These are phyloP conservation scores for Calliphora vicina DNA, from an alignment of 1,140 invertebrate species.

Conservation along the genomic window DNA sequence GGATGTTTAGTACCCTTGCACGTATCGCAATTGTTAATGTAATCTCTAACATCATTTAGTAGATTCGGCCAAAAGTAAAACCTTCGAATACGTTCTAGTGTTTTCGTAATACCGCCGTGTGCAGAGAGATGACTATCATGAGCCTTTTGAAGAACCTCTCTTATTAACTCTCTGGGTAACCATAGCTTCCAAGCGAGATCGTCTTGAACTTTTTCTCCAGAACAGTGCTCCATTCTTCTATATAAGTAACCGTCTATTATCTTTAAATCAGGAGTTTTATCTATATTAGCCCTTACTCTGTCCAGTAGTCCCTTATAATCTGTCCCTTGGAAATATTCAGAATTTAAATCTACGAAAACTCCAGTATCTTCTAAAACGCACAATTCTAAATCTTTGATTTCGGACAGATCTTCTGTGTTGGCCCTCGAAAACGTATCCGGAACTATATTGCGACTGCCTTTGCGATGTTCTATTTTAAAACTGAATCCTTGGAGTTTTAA, in stretches of 20 bases:
- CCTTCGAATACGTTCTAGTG: not conserved
- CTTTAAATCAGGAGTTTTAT: not conserved
- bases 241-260: not conserved
- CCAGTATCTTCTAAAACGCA: not conserved
- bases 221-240: not conserved
- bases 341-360: not conserved
- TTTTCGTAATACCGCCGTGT: not conserved
- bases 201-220: not conserved
- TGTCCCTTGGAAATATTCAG: not conserved
- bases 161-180: not conserved
- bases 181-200: not conserved
- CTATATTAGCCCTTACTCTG: not conserved
- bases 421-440: not conserved
- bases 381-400: too few species aligned
- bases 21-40: not conserved
- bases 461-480: constrained; percentile 29
- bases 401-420: not conserved
- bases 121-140: too few species aligned
- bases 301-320: not conserved
- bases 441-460: constrained; percentile 22
- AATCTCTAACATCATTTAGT: not conserved
- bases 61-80: not conserved
- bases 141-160: not conserved
- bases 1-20: not conserved
- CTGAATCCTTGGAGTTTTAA: constrained; percentile 24